Conservation (phyloP, 2,113 vertebrate genomes). For the Paradoxurus hermaphroditus region DNA sequence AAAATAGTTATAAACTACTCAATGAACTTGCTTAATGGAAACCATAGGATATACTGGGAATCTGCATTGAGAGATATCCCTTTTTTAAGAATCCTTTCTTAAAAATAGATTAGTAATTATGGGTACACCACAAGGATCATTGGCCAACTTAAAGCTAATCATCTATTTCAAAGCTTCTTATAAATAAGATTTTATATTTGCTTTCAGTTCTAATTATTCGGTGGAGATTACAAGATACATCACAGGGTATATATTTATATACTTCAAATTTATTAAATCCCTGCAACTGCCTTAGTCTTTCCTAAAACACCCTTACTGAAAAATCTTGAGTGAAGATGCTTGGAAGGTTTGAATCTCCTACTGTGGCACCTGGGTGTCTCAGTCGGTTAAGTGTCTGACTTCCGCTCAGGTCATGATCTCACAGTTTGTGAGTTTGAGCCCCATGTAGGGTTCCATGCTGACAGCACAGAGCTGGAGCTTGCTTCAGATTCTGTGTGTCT, state of each 20-base stretch:
- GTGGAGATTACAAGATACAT: not conserved
- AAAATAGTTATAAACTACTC: not conserved
- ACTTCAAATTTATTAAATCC: not conserved
- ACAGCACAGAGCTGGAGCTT: no score
- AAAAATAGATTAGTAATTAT: not conserved
- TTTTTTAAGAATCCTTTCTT: not conserved
- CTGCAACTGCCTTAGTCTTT: not conserved
- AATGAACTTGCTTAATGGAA: not conserved
- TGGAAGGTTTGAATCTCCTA: not conserved
- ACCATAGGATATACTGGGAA: not conserved
- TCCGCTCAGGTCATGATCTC: no score
- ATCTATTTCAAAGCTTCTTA: not conserved
- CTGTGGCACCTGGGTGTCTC: not conserved
- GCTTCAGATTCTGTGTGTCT: no score
- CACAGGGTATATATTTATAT: not conserved
- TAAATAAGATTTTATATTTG: conserved; percentile 10
- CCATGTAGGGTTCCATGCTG: no score
- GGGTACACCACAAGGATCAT: not conserved
- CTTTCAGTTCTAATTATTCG: not conserved
- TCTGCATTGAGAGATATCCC: not conserved
- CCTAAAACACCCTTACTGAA: not conserved
- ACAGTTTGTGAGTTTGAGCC: no score
- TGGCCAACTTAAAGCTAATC: not conserved
- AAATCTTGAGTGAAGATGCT: not conserved
- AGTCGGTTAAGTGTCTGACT: no score